These are phyloP conservation scores for Calosoma granatense DNA, from an alignment of 1,140 invertebrate genomes.

Conservation along the genomic window DNA sequence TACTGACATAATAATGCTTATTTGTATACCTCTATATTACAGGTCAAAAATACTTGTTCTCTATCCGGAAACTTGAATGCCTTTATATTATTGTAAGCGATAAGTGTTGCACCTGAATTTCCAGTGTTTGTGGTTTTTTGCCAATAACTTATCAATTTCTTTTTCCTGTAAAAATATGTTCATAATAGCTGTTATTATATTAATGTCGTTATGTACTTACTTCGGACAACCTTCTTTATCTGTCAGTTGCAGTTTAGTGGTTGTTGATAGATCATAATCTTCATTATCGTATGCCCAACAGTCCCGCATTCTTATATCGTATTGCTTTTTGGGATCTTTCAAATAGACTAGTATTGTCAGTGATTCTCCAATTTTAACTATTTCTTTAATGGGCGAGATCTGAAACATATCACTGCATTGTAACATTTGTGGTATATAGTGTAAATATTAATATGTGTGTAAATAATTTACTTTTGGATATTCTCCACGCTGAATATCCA, in stretches of 20 bases:
- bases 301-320: slow-evolving; percentile 56
- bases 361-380: slow-evolving; percentile 58
- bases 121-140: slow-evolving; percentile 46
- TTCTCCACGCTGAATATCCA: slow-evolving; percentile 60
- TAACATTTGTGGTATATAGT: no score
- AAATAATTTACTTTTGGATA: slow-evolving; percentile 46
- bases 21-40: slow-evolving; percentile 53
- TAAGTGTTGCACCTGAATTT: slow-evolving; percentile 47
- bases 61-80: slow-evolving; percentile 65
- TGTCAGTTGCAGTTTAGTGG: slow-evolving; percentile 51
- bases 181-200: slow-evolving; percentile 11
- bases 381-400: slow-evolving; percentile 45
- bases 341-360: slow-evolving; percentile 58
- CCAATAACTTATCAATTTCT: slow-evolving; percentile 56
- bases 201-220: slow-evolving; percentile 32
- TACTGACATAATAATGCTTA: background rate
- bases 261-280: slow-evolving; percentile 46
- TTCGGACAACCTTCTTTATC: slow-evolving; percentile 54
- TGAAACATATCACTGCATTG: slow-evolving; percentile 26
- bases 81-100: slow-evolving; percentile 55
- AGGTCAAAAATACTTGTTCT: slow-evolving; percentile 61
- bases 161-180: slow-evolving; percentile 41
- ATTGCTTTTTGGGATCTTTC: slow-evolving; percentile 49
- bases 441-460: background rate
- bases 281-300: slow-evolving; percentile 61